These are phyloP conservation scores for Corythaeola cristata DNA, from an alignment of 2,113 vertebrate genomes.

Conservation along the genomic window DNA sequence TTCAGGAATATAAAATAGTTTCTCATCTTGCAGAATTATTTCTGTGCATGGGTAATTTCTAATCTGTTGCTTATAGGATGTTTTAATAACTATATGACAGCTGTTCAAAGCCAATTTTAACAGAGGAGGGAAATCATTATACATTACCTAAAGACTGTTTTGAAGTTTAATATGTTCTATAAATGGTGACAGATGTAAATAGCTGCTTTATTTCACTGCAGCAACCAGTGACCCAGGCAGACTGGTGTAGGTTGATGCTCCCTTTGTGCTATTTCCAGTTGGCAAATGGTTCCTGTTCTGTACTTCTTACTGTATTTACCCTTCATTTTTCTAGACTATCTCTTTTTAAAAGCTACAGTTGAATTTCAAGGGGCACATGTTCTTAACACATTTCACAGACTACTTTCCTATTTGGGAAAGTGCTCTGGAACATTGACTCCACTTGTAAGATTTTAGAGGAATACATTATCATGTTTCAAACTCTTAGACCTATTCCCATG, in stretches of 20 bases:
- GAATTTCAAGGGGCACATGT: slow-evolving; percentile 13
- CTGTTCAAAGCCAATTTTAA: slow-evolving; percentile 31
- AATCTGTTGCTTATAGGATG: neutral
- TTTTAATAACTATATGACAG: neutral
- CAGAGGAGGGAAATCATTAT: slow-evolving; percentile 11
- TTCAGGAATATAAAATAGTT: neutral
- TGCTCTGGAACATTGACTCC: slow-evolving; percentile 34
- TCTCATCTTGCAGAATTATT: neutral
- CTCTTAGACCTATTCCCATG: neutral
- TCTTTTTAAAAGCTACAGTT: neutral
- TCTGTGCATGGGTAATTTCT: neutral
- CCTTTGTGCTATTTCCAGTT: slow-evolving; percentile 13
- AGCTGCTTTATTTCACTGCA: neutral
- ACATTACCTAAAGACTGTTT: neutral
- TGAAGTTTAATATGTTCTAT: slow-evolving; percentile 17
- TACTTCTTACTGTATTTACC: neutral
- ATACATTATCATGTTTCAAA: neutral
- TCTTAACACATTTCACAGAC: neutral
- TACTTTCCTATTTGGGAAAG: slow-evolving; percentile 26
- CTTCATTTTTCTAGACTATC: neutral
- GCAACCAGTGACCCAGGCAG: neutral
- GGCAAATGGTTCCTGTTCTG: slow-evolving; percentile 14
- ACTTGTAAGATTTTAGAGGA: neutral
- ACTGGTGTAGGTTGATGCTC: neutral
- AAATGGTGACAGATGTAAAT: slow-evolving; percentile 4